phyloP scores from a whole-genome alignment of 2,113 vertebrate genomes.

The Acrocephalus kingi region DNA sequence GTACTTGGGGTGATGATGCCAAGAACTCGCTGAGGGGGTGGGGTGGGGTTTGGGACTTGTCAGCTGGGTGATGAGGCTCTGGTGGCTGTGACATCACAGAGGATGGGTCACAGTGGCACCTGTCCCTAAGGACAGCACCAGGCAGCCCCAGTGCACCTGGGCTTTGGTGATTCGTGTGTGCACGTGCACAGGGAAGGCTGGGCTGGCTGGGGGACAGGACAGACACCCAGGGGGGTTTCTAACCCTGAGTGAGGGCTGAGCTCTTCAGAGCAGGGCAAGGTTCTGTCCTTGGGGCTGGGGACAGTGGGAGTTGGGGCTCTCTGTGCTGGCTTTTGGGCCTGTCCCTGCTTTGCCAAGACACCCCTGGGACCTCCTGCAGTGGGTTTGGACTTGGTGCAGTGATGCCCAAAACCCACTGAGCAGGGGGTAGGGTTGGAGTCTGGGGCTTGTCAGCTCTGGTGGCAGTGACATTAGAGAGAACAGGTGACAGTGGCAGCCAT shows the following conservation, averaged over 20 bases:
- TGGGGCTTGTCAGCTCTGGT: not conserved
- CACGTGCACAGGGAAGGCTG: not conserved
- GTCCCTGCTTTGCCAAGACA: not conserved
- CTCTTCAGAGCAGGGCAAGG: not conserved
- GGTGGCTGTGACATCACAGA: not conserved
- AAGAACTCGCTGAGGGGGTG: not conserved
- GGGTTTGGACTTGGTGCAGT: not conserved
- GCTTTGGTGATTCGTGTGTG: rapidly evolving
- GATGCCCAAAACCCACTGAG: not conserved
- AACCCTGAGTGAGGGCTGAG: not conserved
- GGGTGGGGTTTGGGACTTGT: not conserved
- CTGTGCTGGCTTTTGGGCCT: not conserved
- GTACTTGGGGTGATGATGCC: not conserved
- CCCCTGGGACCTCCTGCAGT: not conserved
- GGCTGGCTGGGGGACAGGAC: no score
- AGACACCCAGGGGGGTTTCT: not conserved
- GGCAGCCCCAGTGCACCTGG: not conserved
- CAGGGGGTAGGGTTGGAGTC: not conserved
- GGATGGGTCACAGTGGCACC: not conserved
- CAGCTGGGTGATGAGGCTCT: not conserved
- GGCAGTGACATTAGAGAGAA: not conserved
- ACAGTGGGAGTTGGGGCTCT: not conserved
- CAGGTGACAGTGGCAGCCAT: not conserved
- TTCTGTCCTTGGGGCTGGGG: not conserved
- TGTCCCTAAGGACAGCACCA: not conserved